These are phyloP conservation scores for Carcharodon carcharias DNA, from an alignment of 2,797 vertebrate genomes.

Conservation along the genomic window DNA sequence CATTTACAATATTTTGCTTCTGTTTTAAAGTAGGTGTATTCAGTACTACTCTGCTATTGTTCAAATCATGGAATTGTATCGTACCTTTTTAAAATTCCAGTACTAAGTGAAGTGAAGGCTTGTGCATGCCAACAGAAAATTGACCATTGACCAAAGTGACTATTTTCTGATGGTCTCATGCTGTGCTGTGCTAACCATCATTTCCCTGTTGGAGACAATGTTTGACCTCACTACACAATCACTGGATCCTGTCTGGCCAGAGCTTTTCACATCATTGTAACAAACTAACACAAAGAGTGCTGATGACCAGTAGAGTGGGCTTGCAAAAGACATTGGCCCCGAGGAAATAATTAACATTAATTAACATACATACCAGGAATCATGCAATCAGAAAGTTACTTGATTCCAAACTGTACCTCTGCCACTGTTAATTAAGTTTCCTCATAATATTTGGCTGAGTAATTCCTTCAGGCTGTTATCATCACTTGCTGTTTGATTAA, in stretches of 20 bases:
- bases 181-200: neutral
- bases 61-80: neutral
- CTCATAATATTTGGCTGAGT: neutral
- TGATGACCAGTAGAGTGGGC: neutral
- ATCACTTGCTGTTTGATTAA: neutral
- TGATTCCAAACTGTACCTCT: neutral
- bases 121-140: neutral
- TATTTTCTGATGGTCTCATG: neutral
- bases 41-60: neutral
- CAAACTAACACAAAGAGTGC: neutral
- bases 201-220: neutral
- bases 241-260: neutral
- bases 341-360: neutral
- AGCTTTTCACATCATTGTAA: neutral
- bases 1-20: too few relatives aligned
- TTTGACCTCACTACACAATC: neutral
- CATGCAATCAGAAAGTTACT: neutral
- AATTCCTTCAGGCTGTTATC: neutral
- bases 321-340: neutral
- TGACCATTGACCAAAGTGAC: neutral
- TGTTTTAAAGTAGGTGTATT: neutral
- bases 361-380: neutral
- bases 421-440: neutral
- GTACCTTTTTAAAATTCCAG: neutral
- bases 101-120: neutral